Evolutionary conservation across 2,113 vertebrate genomes (phyloP).

Genomic region (Haliaeetus leucogaster): DNA sequence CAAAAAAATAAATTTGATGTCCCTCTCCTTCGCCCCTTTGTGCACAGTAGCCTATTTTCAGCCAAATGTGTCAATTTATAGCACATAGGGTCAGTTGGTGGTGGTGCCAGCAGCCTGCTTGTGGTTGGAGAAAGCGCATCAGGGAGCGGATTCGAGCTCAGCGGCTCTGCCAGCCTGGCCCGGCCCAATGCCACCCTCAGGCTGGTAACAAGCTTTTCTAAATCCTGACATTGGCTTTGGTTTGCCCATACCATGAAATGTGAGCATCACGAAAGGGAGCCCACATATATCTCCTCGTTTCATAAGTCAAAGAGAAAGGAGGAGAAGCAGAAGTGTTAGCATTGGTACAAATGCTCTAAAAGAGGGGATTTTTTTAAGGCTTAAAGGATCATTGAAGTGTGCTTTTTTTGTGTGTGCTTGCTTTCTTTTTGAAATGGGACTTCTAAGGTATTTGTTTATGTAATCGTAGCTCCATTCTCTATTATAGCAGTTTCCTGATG

Average conservation of each 20-base stretch:
- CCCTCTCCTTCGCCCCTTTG: background rate
- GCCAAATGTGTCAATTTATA: background rate
- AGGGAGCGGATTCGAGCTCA: background rate
- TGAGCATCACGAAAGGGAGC: background rate
- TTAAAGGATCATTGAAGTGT: background rate
- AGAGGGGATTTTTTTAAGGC: background rate
- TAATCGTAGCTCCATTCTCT: background rate
- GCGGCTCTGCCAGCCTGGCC: background rate
- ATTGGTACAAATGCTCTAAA: background rate
- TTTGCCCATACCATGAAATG: background rate
- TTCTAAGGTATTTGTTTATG: background rate
- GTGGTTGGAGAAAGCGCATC: fast-evolving
- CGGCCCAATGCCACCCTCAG: background rate
- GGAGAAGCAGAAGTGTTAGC: background rate
- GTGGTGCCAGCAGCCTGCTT: background rate
- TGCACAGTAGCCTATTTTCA: background rate
- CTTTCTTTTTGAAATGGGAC: background rate
- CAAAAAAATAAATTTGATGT: background rate
- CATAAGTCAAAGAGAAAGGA: background rate
- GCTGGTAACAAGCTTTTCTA: background rate
- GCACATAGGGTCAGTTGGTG: background rate
- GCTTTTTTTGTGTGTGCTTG: background rate
- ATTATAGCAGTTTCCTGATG: background rate
- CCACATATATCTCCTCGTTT: background rate
- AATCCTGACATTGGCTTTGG: background rate